A percentile compares a stretch with the other conserved stretches of the same genome.
Evolutionary conservation across 2,113 vertebrate genomes (phyloP).

Genomic region (Bujurquina vittata): DNA sequence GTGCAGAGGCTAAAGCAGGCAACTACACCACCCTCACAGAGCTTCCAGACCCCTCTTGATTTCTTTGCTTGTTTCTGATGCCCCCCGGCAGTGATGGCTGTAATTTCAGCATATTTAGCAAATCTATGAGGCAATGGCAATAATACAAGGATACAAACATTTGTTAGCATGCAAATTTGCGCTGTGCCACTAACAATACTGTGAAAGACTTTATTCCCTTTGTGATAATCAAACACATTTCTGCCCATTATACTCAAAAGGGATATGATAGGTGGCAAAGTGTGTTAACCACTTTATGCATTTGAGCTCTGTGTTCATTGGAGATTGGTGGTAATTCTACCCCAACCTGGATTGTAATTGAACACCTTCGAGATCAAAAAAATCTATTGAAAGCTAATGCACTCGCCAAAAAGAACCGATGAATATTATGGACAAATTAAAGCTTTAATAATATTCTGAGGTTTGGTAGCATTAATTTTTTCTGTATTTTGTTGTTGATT

Average conservation of each 20-base stretch:
- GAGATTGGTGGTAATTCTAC: background rate
- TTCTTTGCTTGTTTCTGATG: background rate
- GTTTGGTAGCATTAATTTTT: constrained; percentile 2
- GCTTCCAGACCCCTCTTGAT: constrained; percentile 15
- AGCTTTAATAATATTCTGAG: background rate
- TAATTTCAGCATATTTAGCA: too few relatives aligned
- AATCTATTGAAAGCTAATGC: background rate
- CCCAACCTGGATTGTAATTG: background rate
- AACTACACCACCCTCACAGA: constrained; percentile 45
- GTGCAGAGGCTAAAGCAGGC: constrained; percentile 59
- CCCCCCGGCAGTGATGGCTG: too few relatives aligned
- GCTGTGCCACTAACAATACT: background rate
- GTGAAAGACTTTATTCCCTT: background rate
- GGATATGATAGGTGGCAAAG: background rate
- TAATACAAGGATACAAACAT: too few relatives aligned
- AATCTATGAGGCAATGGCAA: too few relatives aligned
- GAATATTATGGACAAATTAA: background rate
- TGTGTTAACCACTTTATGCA: background rate
- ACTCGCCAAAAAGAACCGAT: background rate
- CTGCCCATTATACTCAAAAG: background rate
- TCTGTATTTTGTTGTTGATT: background rate
- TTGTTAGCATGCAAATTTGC: background rate
- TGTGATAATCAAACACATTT: background rate
- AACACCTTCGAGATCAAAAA: background rate
- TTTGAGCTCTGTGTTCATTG: background rate